These are phyloP conservation scores for Brachyptera putata DNA, from an alignment of 2,888 invertebrate species.

Conservation along the genomic window DNA sequence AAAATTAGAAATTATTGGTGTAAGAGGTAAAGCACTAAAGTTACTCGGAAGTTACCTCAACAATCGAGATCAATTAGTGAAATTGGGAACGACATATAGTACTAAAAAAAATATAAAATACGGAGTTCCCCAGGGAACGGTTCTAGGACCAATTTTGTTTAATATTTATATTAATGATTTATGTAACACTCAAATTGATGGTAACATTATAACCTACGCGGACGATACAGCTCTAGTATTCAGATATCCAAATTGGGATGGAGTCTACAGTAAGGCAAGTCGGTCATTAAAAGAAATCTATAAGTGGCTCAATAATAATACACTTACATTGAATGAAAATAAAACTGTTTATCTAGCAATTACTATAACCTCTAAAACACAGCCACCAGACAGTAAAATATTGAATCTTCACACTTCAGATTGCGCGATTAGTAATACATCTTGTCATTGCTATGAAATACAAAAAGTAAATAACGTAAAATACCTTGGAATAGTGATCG, in stretches of 20 bases:
- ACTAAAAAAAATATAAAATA: constrained; percentile 4
- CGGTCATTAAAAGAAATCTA: background rate
- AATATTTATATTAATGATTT: constrained; percentile 31
- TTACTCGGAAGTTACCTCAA: constrained; percentile 28
- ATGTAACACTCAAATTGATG: constrained; percentile 23
- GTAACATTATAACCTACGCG: constrained; percentile 23
- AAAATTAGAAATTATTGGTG: constrained; percentile 20
- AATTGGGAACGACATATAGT: constrained; percentile 17
- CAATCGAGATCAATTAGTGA: constrained; percentile 28
- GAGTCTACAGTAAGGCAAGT: background rate
- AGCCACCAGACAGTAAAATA: background rate
- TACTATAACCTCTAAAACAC: background rate
- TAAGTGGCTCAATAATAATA: background rate
- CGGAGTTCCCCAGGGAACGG: too few relatives aligned
- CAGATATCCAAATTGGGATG: background rate
- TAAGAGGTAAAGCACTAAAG: constrained; percentile 24
- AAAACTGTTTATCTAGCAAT: background rate
- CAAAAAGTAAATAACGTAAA: background rate
- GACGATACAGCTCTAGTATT: constrained; percentile 20
- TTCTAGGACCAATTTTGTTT: constrained; percentile 30
- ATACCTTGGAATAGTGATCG: background rate
- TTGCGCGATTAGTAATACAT: background rate
- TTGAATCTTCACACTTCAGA: background rate
- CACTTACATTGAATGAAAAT: background rate
- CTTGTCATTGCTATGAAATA: background rate